These are phyloP conservation scores for Ctenomys sociabilis DNA, from an alignment of 2,113 vertebrate species.

Conservation along the genomic window DNA sequence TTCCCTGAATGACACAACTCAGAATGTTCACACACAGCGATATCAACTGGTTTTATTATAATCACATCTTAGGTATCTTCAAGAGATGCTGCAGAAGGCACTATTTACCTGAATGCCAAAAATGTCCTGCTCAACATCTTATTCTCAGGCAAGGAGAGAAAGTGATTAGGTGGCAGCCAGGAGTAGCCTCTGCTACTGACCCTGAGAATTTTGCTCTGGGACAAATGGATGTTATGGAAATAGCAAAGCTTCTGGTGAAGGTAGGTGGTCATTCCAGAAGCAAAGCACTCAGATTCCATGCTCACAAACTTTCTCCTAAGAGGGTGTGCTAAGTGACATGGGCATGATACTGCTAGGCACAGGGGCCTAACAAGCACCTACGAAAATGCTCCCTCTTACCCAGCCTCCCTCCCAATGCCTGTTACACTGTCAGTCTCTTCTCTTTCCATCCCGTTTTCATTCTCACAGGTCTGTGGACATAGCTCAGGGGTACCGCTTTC, in stretches of 20 bases:
- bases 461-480: background rate
- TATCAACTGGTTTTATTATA: background rate
- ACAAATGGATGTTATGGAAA: background rate
- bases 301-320: background rate
- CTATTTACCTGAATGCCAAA: background rate
- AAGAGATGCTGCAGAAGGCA: background rate
- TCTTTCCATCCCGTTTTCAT: background rate
- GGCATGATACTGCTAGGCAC: background rate
- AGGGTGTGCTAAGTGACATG: background rate
- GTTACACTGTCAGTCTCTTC: background rate
- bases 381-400: background rate
- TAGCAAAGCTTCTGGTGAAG: background rate
- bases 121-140: background rate
- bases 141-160: background rate
- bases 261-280: background rate
- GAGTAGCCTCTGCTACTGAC: background rate
- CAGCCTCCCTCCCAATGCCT: background rate
- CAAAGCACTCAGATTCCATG: background rate
- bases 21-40: background rate
- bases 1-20: background rate
- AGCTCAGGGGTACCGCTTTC: background rate
- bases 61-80: background rate
- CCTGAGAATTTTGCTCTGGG: background rate
- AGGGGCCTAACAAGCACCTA: background rate
- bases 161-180: background rate